These are phyloP conservation scores for Drosophila eohydei DNA, from an alignment of 2,888 invertebrate genomes.

Conservation along the genomic window DNA sequence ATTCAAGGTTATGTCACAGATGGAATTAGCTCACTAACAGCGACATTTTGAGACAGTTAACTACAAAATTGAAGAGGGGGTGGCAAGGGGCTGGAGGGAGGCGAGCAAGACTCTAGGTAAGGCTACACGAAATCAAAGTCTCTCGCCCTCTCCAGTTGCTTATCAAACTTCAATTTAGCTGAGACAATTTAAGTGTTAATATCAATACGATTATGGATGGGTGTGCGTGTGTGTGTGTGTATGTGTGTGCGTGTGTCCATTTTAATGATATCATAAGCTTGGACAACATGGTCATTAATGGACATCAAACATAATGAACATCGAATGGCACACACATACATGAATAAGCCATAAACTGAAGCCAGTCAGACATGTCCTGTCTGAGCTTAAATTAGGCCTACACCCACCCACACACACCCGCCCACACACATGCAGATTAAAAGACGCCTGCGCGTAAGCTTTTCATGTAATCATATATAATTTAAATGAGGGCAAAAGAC, in stretches of 20 bases:
- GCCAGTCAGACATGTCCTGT: constrained; percentile 34
- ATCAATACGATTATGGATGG: constrained; percentile 25
- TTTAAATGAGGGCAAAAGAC: constrained; percentile 39
- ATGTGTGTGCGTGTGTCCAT: constrained; percentile 32
- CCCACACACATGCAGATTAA: constrained; percentile 25
- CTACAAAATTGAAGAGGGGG: constrained; percentile 14
- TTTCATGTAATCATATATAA: constrained; percentile 45
- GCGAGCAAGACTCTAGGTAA: background rate
- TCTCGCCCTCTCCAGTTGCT: constrained; percentile 16
- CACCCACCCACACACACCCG: constrained; percentile 6
- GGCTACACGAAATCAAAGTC: constrained; percentile 12
- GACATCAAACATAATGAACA: constrained; percentile 59
- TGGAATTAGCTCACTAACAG: constrained; percentile 56
- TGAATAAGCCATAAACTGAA: constrained; percentile 7
- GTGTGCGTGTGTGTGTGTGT: constrained; percentile 8
- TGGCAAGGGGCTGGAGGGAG: too few relatives aligned
- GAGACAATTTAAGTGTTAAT: constrained; percentile 39
- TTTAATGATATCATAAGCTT: constrained; percentile 67
- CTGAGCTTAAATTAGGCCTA: constrained; percentile 52
- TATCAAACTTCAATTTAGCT: constrained; percentile 30
- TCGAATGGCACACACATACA: constrained; percentile 23
- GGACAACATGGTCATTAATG: constrained; percentile 68
- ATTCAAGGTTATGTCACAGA: constrained; percentile 49
- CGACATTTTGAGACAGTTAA: constrained; percentile 32
- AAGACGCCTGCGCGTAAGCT: constrained; percentile 38